Conservation (phyloP, 64 coral and sea anemone species). For the Stichodactyla mertensii region DNA sequence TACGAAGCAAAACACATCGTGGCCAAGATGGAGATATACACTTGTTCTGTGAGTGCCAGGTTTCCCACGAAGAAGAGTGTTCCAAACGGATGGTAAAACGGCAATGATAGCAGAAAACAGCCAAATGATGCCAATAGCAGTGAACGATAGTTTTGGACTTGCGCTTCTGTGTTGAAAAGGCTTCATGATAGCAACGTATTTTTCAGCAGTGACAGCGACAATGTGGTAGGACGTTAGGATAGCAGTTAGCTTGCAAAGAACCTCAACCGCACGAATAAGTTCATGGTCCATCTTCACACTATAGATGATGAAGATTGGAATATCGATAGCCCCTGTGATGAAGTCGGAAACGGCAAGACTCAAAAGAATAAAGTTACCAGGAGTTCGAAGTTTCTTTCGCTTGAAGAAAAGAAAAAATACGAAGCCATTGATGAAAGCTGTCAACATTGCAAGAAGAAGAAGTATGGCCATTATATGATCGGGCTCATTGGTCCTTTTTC, state of each 20-base stretch:
- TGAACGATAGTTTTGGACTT: background rate
- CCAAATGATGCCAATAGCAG: conserved; percentile 26
- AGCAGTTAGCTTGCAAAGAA: background rate
- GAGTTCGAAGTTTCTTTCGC: conserved; percentile 29
- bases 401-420: conserved; percentile 51
- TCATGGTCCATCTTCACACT: background rate
- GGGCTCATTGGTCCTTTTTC: background rate
- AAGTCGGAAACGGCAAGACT: conserved; percentile 68
- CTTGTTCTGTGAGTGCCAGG: background rate
- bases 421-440: conserved; percentile 37
- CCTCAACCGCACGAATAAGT: background rate
- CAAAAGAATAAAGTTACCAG: conserved; percentile 43
- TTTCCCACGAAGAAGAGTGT: background rate
- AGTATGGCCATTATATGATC: background rate
- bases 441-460: conserved; percentile 35
- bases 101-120: background rate
- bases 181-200: conserved; percentile 25
- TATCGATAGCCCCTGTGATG: conserved; percentile 32
- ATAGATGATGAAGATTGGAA: conserved; percentile 23
- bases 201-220: conserved; percentile 32
- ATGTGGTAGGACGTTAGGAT: conserved; percentile 41
- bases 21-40: background rate
- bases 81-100: background rate
- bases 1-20: conserved; percentile 33
- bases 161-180: conserved; percentile 28